Evolutionary conservation across 2,888 invertebrate genomes (phyloP).

Genomic region (Euproctis similis): DNA sequence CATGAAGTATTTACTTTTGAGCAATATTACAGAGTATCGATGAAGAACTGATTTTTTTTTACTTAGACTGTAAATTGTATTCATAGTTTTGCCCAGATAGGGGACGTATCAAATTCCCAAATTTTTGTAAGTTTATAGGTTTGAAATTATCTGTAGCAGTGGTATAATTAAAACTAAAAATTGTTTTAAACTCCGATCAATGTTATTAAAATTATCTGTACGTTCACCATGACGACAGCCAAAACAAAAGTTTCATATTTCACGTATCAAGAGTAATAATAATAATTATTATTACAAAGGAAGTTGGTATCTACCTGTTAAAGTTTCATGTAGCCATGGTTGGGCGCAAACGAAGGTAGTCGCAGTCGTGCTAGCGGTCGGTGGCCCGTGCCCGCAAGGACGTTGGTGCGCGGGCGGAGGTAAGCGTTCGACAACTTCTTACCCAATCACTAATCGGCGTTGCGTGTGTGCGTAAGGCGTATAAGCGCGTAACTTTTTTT

Average conservation of each 20-base stretch:
- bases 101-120: no score
- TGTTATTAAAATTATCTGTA: no score
- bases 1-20: slow-evolving; percentile 6
- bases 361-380: slow-evolving; percentile 56
- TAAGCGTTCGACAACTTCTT: slow-evolving; percentile 44
- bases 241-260: background rate
- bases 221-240: no score
- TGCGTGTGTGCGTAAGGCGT: slow-evolving; percentile 29
- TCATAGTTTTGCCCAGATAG: no score
- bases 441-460: slow-evolving; percentile 32
- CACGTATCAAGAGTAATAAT: background rate
- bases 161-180: no score
- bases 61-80: no score
- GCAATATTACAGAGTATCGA: background rate
- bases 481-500: slow-evolving; percentile 25
- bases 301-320: slow-evolving; percentile 27
- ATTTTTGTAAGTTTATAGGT: no score
- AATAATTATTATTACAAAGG: slow-evolving; percentile 6
- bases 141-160: no score
- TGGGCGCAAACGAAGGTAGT: slow-evolving; percentile 16
- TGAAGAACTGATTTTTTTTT: no score
- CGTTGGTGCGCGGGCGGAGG: slow-evolving; percentile 71
- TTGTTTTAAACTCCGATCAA: no score
- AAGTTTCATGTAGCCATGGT: slow-evolving; percentile 28
- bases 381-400: slow-evolving; percentile 66